These are phyloP conservation scores for Calephelis virginiensis DNA, from an alignment of 1,140 invertebrate genomes.

Conservation along the genomic window DNA sequence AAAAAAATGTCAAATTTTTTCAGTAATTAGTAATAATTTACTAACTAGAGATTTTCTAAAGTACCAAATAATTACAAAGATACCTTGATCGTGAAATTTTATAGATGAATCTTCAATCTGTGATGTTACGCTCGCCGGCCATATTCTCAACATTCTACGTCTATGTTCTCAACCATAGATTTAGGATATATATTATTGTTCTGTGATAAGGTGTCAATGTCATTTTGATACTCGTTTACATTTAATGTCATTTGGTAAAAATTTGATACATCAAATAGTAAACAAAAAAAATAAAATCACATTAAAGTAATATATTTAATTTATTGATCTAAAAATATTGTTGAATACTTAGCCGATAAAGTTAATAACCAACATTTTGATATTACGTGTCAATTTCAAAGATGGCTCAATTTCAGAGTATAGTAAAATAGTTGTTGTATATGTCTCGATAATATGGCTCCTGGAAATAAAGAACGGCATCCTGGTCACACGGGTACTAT, in stretches of 20 bases:
- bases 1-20: no score
- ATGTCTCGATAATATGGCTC: conserved; percentile 63
- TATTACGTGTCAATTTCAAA: not conserved
- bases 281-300: conserved; percentile 5
- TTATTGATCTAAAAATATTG: not conserved
- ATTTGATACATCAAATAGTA: conserved; percentile 10
- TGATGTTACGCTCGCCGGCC: no score
- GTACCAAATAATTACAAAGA: no score
- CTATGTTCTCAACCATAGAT: no score
- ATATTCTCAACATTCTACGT: no score
- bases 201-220: not conserved
- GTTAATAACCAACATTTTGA: not conserved
- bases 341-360: not conserved
- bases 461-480: conserved; percentile 71
- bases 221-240: not conserved
- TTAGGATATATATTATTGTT: no score
- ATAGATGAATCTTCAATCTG: no score
- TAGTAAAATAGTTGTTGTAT: conserved; percentile 14
- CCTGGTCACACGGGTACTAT: conserved; percentile 73
- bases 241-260: conserved; percentile 1
- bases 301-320: not conserved
- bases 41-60: no score
- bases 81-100: no score
- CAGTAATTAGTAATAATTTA: no score
- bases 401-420: conserved; percentile 16